Evolutionary conservation across 1,140 invertebrate genomes (phyloP).

Genomic region (Meloidogyne exigua): DNA sequence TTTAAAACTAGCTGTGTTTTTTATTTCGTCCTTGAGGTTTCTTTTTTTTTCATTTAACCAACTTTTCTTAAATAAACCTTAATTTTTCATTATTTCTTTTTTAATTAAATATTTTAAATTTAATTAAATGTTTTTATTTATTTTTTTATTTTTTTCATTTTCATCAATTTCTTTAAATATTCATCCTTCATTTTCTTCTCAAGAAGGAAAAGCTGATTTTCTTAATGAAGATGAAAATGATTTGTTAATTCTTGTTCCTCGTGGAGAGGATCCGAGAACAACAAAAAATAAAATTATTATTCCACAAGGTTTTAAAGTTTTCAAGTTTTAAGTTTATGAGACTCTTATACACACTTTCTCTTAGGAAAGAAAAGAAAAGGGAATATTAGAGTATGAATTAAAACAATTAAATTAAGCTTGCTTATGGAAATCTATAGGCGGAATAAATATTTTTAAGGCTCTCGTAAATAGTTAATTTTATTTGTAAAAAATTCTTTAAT

Average conservation of each 20-base stretch:
- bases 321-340: not conserved
- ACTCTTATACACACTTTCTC: not conserved
- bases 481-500: too few relatives aligned
- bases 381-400: not conserved
- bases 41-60: too few relatives aligned
- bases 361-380: not conserved
- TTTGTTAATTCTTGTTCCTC: constrained; percentile 53
- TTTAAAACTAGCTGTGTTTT: too few relatives aligned
- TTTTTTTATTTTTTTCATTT: not conserved
- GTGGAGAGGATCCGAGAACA: constrained; percentile 53
- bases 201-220: not conserved
- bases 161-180: not conserved
- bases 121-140: not conserved
- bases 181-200: not conserved
- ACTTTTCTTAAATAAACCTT: too few relatives aligned
- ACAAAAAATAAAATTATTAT: constrained; percentile 53
- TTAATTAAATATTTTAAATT: not conserved
- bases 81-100: too few relatives aligned
- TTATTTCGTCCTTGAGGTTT: too few relatives aligned
- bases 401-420: too few relatives aligned
- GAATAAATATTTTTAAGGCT: too few relatives aligned
- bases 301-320: constrained; percentile 44
- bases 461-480: too few relatives aligned
- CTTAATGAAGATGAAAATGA: constrained; percentile 29
- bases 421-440: too few relatives aligned